Base-by-base conservation (phyloP, 2,113 vertebrate genomes). In the Dipodomys spectabilis region DNA sequence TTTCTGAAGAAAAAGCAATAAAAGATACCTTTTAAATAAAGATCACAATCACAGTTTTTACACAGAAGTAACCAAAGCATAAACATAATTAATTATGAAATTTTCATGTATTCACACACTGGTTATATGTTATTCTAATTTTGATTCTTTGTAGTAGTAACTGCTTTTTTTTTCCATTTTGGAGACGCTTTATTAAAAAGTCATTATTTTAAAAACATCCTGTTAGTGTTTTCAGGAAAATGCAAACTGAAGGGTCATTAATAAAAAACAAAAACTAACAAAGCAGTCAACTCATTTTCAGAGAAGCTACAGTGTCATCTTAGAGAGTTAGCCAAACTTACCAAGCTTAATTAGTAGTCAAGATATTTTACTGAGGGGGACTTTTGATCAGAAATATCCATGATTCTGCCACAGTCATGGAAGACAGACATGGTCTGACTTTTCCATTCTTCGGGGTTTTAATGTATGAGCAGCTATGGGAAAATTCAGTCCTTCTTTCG, bases 401-500 rank as follows among this genome's bases (percentile, higher is more conserved):
- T 57, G 18, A 35, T 20, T 74, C 60, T 83, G 28, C 45, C 39
- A 65, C 80, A 74, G 60, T 72, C n/a, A 60, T 9, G 19, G 1
- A 67, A 27, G 16, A 16, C 15, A 39, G 18, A 74, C 57, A 28
- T 67, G 74, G 35, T 67, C 9, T 71, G 65, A 25, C 1, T 39
- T 57, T 82, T 60, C 32, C 8, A 2, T 57, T 82, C 53, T 84
- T 12, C 68, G 27, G 44, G 16, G 53, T 73, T 68, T 60, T 32
- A 30, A 39, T 83, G 25, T 60, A 27, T 79, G 9, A 73, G 22
- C 25, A 82, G 19, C 28, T n/a, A 57, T 60, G 49, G n/a, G 44
- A 92, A 88, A 88, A 57, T 84, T 74, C 64, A 39, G 7, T 84
- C 62, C 35, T 73, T 96, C 49, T n/a, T 71, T 79, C 72, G 71